Percentiles rank a stretch among this genome's conserved stretches.
Conservation (phyloP, 2,797 vertebrate genomes). For the Sebastes oblongus region DNA sequence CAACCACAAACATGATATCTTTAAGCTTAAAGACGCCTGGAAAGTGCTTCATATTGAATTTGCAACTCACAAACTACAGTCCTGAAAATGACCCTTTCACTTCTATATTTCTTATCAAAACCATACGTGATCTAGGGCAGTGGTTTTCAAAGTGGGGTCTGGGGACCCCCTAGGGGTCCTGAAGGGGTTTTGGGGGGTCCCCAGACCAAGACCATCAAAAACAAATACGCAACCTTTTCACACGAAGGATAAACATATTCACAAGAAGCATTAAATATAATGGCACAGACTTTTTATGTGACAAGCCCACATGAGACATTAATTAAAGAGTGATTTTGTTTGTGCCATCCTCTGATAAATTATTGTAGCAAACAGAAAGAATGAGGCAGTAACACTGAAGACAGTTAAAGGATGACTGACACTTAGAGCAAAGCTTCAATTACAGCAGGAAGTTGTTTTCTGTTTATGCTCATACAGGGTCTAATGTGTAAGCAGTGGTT, state of each 20-base stretch:
- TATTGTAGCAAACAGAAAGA: slow-evolving; percentile 5
- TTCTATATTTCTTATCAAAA: not conserved
- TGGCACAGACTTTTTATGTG: not conserved
- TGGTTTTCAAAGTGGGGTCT: no score
- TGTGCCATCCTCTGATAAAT: not conserved
- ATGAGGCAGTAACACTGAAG: not conserved
- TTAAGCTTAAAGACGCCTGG: no score
- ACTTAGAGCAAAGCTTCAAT: slow-evolving; percentile 20
- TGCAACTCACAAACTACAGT: no score
- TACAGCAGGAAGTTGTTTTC: not conserved
- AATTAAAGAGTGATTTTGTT: slow-evolving; percentile 1
- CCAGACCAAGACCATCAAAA: not conserved
- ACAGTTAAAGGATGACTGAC: slow-evolving; percentile 3
- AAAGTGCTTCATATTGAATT: no score
- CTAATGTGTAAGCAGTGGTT: slow-evolving; percentile 20
- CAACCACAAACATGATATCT: not conserved
- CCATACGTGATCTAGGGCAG: not conserved
- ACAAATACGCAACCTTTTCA: not conserved
- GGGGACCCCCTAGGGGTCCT: no score
- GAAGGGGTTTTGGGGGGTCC: fast-evolving
- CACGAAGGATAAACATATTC: not conserved
- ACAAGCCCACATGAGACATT: not conserved
- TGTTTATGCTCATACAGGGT: not conserved
- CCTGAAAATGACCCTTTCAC: no score
- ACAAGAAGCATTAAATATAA: slow-evolving; percentile 19